A percentile compares a stretch with the other conserved stretches of the same genome.
phyloP scores from a whole-genome alignment of 2,797 vertebrate species.

The Phrynocephalus vlangalii region DNA sequence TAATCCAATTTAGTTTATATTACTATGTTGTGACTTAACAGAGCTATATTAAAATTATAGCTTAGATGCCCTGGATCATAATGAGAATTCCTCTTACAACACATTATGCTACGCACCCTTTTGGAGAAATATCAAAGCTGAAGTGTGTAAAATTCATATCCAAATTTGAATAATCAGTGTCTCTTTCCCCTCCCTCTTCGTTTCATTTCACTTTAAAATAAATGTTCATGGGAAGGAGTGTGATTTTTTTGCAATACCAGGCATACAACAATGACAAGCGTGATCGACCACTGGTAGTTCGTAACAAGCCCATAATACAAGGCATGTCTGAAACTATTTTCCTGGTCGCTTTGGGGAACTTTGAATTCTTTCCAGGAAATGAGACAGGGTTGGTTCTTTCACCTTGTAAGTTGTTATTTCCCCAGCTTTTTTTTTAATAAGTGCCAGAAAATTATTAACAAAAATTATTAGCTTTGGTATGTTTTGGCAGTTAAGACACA shows the following conservation, averaged over 20 bases:
- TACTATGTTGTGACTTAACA: not conserved
- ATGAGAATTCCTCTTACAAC: not conserved
- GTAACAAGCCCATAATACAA: not conserved
- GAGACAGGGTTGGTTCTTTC: not conserved
- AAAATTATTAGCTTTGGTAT: not conserved
- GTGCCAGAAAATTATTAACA: too few species aligned
- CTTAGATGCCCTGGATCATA: not conserved
- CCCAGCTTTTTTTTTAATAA: too few species aligned
- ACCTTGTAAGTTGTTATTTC: too few species aligned
- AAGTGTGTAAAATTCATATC: not conserved
- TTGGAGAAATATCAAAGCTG: not conserved
- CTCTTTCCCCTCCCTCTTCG: not conserved
- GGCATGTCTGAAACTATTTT: not conserved
- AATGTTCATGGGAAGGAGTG: not conserved
- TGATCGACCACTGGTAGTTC: not conserved
- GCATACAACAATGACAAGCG: not conserved
- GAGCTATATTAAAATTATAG: not conserved
- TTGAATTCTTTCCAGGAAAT: not conserved
- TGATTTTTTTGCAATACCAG: too few species aligned
- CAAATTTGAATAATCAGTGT: not conserved
- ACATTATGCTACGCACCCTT: not conserved
- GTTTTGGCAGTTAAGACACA: too few species aligned
- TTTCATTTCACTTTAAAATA: not conserved
- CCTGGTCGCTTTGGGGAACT: not conserved
- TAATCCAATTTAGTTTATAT: not conserved